Evolutionary conservation across 2,888 invertebrate species (phyloP).

Genomic region (Pheosia tremula): DNA sequence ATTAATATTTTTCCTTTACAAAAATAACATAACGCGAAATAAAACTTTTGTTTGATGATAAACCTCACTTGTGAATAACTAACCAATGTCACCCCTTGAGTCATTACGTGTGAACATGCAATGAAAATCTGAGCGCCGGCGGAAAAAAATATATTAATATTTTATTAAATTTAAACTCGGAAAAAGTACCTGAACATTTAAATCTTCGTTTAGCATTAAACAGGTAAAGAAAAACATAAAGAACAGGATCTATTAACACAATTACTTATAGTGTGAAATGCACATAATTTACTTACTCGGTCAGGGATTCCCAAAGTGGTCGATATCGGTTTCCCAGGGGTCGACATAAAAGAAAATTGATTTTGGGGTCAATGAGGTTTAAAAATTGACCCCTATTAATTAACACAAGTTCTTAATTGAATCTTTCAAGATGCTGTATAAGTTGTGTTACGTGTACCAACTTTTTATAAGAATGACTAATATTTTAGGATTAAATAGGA

Average conservation of each 20-base stretch:
- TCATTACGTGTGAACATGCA: background rate
- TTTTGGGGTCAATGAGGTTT: no score
- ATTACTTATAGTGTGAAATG: background rate
- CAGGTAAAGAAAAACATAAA: background rate
- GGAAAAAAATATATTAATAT: background rate
- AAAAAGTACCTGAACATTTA: background rate
- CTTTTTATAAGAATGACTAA: no score
- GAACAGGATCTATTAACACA: background rate
- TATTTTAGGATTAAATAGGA: no score
- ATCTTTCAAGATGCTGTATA: no score
- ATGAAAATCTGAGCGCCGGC: background rate
- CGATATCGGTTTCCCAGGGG: no score
- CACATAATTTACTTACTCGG: background rate
- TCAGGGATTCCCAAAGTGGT: no score
- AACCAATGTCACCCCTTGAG: background rate
- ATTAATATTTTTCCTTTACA: slow-evolving; percentile 73
- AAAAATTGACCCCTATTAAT: no score
- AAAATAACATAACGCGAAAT: slow-evolving; percentile 62
- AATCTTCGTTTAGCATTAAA: background rate
- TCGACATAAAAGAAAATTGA: no score
- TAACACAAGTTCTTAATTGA: no score
- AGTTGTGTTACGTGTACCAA: no score
- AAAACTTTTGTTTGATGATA: slow-evolving; percentile 31
- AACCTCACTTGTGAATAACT: slow-evolving; percentile 14
- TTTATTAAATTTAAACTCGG: background rate